Evolutionary conservation across 2,888 invertebrate genomes (phyloP).

Genomic region (Muscina levida): DNA sequence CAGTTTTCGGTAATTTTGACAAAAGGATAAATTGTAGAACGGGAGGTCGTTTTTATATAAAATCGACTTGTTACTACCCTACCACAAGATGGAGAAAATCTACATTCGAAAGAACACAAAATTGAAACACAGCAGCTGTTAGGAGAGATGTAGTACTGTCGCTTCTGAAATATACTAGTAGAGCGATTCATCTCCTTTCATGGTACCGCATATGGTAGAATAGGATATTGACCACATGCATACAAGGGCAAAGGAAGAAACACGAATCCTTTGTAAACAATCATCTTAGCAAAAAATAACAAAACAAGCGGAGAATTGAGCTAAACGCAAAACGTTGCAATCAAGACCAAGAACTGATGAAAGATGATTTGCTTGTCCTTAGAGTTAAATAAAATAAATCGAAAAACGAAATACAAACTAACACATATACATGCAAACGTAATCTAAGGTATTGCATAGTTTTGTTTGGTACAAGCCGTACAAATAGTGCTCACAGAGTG

Average conservation of each 20-base stretch:
- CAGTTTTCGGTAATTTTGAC: too few relatives aligned
- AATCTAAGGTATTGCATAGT: neutral
- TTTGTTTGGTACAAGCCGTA: neutral
- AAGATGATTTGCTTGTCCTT: slow-evolving; percentile 52
- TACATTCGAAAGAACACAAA: too few relatives aligned
- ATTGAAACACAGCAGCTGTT: too few relatives aligned
- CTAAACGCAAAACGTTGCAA: slow-evolving; percentile 29
- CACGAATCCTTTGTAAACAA: slow-evolving; percentile 42
- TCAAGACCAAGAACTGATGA: slow-evolving; percentile 46
- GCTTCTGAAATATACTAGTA: too few relatives aligned
- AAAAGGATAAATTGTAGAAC: too few relatives aligned
- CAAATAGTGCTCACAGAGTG: too few relatives aligned
- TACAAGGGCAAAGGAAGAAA: neutral
- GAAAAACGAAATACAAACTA: slow-evolving; percentile 22
- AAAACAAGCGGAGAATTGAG: slow-evolving; percentile 24
- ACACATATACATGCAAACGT: slow-evolving; percentile 5
- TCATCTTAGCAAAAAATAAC: slow-evolving; percentile 46
- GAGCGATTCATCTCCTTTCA: too few relatives aligned
- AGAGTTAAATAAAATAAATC: slow-evolving; percentile 33
- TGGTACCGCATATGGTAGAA: too few relatives aligned
- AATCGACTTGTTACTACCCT: too few relatives aligned
- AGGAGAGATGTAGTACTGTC: too few relatives aligned
- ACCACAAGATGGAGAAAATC: too few relatives aligned
- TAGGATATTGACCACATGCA: neutral
- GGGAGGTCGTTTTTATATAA: too few relatives aligned